Evolutionary conservation across 2,888 invertebrate genomes (phyloP), one percentile per base, ranked within the genome.

Genomic region (Chloromyia formosa): DNA sequence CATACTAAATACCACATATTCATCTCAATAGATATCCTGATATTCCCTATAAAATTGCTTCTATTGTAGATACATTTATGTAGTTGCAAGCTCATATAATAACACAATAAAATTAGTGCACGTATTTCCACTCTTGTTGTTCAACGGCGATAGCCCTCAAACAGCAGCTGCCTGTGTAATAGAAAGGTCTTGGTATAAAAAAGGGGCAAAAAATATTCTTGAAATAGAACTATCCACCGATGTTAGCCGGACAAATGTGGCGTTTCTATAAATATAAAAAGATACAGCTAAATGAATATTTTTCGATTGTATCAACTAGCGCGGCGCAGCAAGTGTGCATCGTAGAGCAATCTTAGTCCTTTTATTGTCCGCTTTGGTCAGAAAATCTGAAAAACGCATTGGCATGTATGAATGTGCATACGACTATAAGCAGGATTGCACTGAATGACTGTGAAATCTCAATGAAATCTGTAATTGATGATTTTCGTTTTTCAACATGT

Each of bases 371-470:
- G 14, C 66, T 5, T 49, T 20, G 35, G 20, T 16, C 20, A 14
- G 1, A 45, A 1, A 20, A 22, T 20, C 35, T 9, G 1, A 4
- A n/a, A 62, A n/a, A 16, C 40, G 40, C 4, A 40, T 40, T 40
- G 12, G 1, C 40, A n/a, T 14, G 23, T 16, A 62, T 62, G 35
- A 12, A 40, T 62, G 1, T 62, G 18, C 35, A 40, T 7, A 62
- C 35, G 5, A 27, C 9, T 23, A 9, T 10, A 42, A 2, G 18
- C n/a, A 58, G 35, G 22, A 66, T 66, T 58, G 56, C 1, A 14
- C 58, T 71, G 56, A 71, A 71, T 71, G 71, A 40, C 66, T 66
- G 56, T 71, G 71, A 71, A 71, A 71, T 71, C 71, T 71, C 71
- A 71, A 71, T 71, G 71, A 71, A 71, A 56, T 58, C 56, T 56